phyloP scores from a whole-genome alignment of 2,113 vertebrate genomes.

The Tichodroma muraria region DNA sequence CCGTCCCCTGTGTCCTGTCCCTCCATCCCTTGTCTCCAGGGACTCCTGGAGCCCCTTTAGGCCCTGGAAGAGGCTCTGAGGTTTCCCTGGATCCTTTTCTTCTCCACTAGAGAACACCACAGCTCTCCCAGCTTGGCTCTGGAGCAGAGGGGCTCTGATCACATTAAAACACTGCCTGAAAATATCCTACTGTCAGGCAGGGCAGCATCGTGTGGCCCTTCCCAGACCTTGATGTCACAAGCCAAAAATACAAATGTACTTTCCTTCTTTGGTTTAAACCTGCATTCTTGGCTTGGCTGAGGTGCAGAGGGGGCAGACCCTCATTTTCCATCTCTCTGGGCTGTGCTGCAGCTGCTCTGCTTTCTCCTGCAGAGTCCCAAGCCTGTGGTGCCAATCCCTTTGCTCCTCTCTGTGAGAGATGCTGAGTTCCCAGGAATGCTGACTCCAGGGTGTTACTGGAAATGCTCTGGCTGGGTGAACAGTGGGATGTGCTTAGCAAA shows the following conservation, averaged over 20 bases:
- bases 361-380: neutral
- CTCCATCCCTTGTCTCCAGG: neutral
- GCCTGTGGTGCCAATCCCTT: neutral
- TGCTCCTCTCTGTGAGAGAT: rapidly evolving
- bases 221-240: too few relatives aligned
- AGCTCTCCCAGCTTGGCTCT: neutral
- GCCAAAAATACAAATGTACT: neutral
- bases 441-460: neutral
- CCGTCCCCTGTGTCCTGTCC: neutral
- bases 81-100: rapidly evolving
- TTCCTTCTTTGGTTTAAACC: neutral
- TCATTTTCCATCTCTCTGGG: neutral
- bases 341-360: neutral
- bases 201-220: neutral
- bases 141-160: neutral
- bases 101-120: neutral
- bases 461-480: rapidly evolving
- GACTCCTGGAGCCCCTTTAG: neutral
- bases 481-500: neutral
- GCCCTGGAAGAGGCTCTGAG: rapidly evolving
- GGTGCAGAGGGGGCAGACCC: neutral
- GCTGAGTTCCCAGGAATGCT: neutral
- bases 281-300: neutral
- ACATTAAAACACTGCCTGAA: neutral
- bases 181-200: neutral